Conservation (phyloP, 2,113 vertebrate species). For the Mesitornis unicolor region DNA sequence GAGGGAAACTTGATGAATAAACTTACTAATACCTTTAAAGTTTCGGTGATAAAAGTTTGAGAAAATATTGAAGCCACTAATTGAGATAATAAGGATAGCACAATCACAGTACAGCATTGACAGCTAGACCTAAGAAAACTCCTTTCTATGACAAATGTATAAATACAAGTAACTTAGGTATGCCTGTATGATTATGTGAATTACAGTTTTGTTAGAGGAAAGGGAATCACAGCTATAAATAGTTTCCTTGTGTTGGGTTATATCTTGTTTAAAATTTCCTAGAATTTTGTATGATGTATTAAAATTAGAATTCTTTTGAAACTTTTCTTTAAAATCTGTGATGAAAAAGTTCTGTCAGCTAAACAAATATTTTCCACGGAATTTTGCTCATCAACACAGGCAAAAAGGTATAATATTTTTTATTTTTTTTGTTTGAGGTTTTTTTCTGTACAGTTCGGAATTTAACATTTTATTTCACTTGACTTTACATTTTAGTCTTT, state of each 20-base stretch:
- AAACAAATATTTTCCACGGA: neutral
- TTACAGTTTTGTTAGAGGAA: constrained; percentile 66
- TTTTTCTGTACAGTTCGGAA: neutral
- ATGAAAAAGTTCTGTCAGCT: neutral
- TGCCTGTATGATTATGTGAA: constrained; percentile 77
- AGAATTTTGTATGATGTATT: neutral
- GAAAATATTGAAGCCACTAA: neutral
- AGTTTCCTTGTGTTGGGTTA: neutral
- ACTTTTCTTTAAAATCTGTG: neutral
- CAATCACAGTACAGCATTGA: constrained; percentile 64
- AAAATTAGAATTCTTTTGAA: neutral
- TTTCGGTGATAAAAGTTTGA: neutral
- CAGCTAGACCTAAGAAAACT: constrained; percentile 68
- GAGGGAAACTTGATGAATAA: neutral
- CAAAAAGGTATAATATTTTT: neutral
- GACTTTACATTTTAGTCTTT: neutral
- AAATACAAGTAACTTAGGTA: constrained; percentile 71
- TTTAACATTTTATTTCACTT: neutral
- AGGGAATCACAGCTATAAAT: constrained; percentile 72
- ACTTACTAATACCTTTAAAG: neutral
- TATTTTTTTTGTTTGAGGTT: accelerated
- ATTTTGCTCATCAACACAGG: neutral
- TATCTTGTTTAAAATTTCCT: neutral
- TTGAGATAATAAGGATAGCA: constrained; percentile 72
- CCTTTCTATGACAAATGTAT: constrained; percentile 77